A percentile compares a stretch with the other conserved stretches of the same genome.
Conservation (phyloP, 2,797 vertebrate genomes). For the Takifugu ocellatus region DNA sequence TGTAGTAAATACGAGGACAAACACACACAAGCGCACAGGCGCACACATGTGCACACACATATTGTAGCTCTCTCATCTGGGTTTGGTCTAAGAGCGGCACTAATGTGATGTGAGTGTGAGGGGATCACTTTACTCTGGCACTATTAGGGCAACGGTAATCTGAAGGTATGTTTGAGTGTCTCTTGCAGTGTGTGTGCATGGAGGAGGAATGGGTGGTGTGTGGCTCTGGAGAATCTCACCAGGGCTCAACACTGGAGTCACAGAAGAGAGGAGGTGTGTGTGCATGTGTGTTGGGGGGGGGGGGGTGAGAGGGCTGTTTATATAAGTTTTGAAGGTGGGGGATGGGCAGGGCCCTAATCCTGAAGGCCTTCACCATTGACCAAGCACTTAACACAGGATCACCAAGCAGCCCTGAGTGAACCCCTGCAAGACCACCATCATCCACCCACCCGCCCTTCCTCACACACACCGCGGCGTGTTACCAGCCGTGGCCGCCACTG, state of each 20-base stretch:
- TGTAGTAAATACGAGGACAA: too few relatives aligned
- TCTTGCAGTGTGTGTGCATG: constrained; percentile 38
- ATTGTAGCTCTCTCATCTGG: constrained; percentile 48
- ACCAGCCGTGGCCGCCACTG: constrained; percentile 16
- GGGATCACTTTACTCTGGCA: constrained; percentile 61
- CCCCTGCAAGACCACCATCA: constrained; percentile 39
- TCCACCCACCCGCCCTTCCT: constrained; percentile 28
- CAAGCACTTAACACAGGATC: constrained; percentile 70
- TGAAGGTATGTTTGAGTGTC: constrained; percentile 49
- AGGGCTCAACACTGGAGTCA: constrained; percentile 63
- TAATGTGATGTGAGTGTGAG: constrained; percentile 68
- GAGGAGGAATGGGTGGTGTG: constrained; percentile 44
- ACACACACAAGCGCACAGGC: not conserved
- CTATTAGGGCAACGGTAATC: constrained; percentile 52
- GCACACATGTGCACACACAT: constrained; percentile 16
- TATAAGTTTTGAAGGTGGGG: constrained; percentile 37
- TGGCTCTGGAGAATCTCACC: constrained; percentile 73
- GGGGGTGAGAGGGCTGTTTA: constrained; percentile 35
- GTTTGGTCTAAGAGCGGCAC: constrained; percentile 63
- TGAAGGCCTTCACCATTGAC: constrained; percentile 65
- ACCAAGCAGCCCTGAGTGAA: constrained; percentile 50
- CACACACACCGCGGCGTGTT: constrained; percentile 33
- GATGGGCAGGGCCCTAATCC: constrained; percentile 54
- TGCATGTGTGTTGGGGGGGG: constrained; percentile 9
- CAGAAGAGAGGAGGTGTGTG: constrained; percentile 37